Evolutionary conservation across 2,113 vertebrate species (phyloP).

Genomic region (Tamias sibiricus): DNA sequence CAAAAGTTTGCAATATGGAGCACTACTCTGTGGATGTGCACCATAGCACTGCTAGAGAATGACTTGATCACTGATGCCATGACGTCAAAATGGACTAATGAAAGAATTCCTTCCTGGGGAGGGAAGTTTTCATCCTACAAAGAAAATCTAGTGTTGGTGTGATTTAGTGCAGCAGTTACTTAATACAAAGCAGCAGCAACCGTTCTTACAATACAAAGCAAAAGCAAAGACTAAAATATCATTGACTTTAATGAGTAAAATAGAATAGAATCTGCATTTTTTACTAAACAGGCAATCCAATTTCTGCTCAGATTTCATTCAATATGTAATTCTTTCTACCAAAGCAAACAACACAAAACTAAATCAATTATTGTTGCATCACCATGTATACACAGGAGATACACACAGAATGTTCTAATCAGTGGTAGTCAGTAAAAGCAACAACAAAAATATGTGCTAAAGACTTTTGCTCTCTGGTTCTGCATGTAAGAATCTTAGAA

Average conservation of each 20-base stretch:
- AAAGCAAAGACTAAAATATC: conserved; percentile 44
- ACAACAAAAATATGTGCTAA: background rate
- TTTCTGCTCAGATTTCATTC: background rate
- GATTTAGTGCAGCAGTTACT: background rate
- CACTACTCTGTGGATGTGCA: background rate
- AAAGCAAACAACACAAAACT: background rate
- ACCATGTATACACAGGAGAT: background rate
- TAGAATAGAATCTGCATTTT: background rate
- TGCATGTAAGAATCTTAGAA: background rate
- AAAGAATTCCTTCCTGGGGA: background rate
- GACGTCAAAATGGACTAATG: background rate
- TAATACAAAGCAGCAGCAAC: background rate
- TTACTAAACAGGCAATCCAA: background rate
- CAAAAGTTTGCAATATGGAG: background rate
- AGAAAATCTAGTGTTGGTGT: background rate
- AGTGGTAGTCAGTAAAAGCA: background rate
- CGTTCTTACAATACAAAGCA: conserved; percentile 1
- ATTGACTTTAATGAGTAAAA: conserved; percentile 9
- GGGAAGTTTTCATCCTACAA: background rate
- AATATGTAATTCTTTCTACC: background rate
- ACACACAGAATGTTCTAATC: background rate
- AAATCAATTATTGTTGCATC: background rate
- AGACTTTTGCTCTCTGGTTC: background rate
- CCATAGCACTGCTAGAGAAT: background rate
- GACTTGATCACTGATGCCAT: background rate